Conservation (phyloP, 2,113 vertebrate species). For the Hiodon alosoides region DNA sequence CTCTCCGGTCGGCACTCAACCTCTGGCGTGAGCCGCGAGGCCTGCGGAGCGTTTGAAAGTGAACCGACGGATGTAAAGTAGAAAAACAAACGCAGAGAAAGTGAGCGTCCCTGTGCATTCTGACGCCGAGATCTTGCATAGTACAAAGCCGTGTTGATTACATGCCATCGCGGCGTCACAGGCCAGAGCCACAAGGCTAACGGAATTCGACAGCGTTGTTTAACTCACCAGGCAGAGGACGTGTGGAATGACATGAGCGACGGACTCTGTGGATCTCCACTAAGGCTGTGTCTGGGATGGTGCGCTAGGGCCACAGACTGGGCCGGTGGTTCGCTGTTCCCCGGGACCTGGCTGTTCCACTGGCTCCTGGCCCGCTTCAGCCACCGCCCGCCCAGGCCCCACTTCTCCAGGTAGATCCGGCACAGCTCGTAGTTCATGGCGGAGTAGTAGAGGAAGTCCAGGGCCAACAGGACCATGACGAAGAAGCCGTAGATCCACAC, state of each 20-base stretch:
- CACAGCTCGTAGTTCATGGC: slow-evolving; percentile 96
- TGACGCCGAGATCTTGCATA: too few relatives aligned
- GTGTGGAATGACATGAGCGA: slow-evolving; percentile 81
- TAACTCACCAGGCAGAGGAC: slow-evolving; percentile 84
- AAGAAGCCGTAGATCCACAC: slow-evolving; percentile 99
- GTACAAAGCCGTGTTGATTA: too few relatives aligned
- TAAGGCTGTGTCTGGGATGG: slow-evolving; percentile 72
- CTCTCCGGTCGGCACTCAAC: too few relatives aligned
- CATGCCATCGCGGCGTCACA: too few relatives aligned
- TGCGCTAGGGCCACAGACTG: slow-evolving; percentile 51
- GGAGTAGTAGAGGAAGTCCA: slow-evolving; percentile 96
- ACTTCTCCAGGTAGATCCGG: slow-evolving; percentile 86
- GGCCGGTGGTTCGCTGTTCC: slow-evolving; percentile 53
- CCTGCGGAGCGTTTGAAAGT: too few relatives aligned
- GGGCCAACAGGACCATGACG: slow-evolving; percentile 80
- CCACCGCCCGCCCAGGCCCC: slow-evolving; percentile 90
- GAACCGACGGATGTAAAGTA: too few relatives aligned
- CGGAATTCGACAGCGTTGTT: background rate
- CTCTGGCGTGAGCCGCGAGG: too few relatives aligned
- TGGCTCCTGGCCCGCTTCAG: slow-evolving; percentile 78
- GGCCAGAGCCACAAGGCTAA: too few relatives aligned
- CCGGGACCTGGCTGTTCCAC: slow-evolving; percentile 72
- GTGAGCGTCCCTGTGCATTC: too few relatives aligned
- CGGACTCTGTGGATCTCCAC: slow-evolving; percentile 76
- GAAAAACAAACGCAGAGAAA: too few relatives aligned